phyloP scores from a whole-genome alignment of 2,888 invertebrate genomes.

The Plagiodera versicolora region DNA sequence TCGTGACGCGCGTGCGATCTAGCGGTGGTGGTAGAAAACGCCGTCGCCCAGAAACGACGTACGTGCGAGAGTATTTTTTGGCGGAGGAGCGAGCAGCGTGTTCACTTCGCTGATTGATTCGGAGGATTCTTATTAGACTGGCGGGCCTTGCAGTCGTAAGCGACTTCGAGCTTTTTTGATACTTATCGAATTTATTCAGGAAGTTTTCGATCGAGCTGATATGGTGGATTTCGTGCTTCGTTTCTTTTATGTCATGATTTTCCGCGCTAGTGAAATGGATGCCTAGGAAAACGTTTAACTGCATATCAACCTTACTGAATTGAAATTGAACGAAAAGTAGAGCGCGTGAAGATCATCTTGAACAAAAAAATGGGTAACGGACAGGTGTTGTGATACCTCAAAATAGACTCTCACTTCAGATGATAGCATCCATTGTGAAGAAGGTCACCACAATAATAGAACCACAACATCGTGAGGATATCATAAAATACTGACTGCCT shows the following conservation, averaged over 20 bases:
- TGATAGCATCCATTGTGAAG: too few species aligned
- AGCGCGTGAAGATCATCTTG: too few species aligned
- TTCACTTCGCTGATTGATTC: constrained; percentile 34
- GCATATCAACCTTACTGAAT: too few species aligned
- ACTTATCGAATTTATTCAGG: constrained; percentile 20
- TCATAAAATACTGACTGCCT: too few species aligned
- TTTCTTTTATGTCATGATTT: neutral
- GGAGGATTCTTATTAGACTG: constrained; percentile 23
- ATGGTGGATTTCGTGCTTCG: constrained; percentile 17
- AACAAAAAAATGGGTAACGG: too few species aligned
- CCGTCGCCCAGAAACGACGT: constrained; percentile 27
- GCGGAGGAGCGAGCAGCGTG: constrained; percentile 21
- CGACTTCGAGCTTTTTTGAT: constrained; percentile 12
- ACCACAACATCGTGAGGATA: too few species aligned
- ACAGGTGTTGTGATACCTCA: too few species aligned
- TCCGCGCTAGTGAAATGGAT: neutral
- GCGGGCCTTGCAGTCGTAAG: constrained; percentile 23
- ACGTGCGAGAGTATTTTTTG: constrained; percentile 19
- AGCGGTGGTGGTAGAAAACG: constrained; percentile 39
- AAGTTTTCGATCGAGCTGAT: constrained; percentile 14
- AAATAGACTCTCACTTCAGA: too few species aligned
- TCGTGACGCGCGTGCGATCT: constrained; percentile 60
- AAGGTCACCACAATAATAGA: too few species aligned
- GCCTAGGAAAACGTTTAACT: neutral
- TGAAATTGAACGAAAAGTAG: too few species aligned